A percentile compares a stretch with the other conserved stretches of the same genome.
phyloP scores from a whole-genome alignment of 2,888 invertebrate genomes.

The Dynastes grantii region DNA sequence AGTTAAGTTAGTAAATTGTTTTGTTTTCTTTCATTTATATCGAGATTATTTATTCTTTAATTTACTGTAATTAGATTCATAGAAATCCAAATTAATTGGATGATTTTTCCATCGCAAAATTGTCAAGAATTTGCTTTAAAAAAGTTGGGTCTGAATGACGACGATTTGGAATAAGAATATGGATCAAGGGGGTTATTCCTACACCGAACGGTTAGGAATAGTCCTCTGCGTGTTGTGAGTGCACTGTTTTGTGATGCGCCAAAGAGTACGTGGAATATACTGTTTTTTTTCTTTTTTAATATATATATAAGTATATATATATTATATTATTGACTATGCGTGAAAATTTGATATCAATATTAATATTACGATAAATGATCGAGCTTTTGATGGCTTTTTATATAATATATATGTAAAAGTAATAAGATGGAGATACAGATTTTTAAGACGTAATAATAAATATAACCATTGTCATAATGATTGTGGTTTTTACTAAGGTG shows the following conservation, averaged over 20 bases:
- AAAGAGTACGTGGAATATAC: conserved; percentile 65
- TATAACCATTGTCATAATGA: conserved; percentile 69
- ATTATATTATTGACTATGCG: conserved; percentile 62
- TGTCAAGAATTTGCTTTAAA: conserved; percentile 25
- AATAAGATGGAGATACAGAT: conserved; percentile 71
- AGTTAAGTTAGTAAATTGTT: conserved; percentile 36
- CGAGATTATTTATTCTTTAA: conserved; percentile 40
- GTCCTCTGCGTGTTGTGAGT: conserved; percentile 49
- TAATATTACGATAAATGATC: conserved; percentile 70
- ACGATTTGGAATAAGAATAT: conserved; percentile 7
- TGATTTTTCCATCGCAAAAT: conserved; percentile 33
- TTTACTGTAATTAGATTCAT: background rate
- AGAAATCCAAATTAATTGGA: conserved; percentile 17
- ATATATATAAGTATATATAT: conserved; percentile 47
- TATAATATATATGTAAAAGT: conserved; percentile 67
- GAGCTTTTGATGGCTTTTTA: conserved; percentile 72
- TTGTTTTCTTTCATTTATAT: conserved; percentile 24
- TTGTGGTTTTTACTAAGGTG: conserved; percentile 56
- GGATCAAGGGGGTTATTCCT: background rate
- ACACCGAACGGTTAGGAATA: background rate
- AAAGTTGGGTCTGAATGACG: conserved; percentile 13
- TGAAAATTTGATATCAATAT: conserved; percentile 70
- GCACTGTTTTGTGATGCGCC: conserved; percentile 53
- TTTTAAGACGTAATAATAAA: conserved; percentile 71
- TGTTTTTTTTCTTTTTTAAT: conserved; percentile 59